A percentile compares a stretch with the other conserved stretches of the same genome.
phyloP scores from a whole-genome alignment of 2,888 invertebrate species.

The Meteorus colon region DNA sequence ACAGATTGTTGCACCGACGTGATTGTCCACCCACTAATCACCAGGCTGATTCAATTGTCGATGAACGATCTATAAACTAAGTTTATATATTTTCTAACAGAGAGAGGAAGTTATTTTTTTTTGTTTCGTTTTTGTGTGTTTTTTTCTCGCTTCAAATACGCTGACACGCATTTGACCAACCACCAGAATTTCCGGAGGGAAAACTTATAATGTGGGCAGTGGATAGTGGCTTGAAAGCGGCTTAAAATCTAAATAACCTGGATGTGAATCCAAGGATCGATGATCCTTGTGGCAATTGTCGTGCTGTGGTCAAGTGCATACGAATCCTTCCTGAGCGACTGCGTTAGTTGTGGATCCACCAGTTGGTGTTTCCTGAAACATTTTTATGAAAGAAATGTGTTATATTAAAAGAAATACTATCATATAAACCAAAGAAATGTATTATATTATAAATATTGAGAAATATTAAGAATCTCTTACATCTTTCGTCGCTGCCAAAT shows the following conservation, averaged over 20 bases:
- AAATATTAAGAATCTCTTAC: constrained; percentile 57
- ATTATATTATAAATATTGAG: constrained; percentile 27
- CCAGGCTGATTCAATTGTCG: constrained; percentile 41
- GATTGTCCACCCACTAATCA: background rate
- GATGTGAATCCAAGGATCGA: constrained; percentile 65
- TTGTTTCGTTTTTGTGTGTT: constrained; percentile 26
- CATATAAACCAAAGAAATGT: background rate
- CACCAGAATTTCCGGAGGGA: constrained; percentile 44
- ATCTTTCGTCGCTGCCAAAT: constrained; percentile 65
- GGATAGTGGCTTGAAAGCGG: constrained; percentile 59
- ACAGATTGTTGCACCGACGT: constrained; percentile 27
- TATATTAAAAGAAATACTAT: constrained; percentile 8
- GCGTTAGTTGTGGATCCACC: constrained; percentile 51
- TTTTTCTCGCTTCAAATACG: constrained; percentile 29
- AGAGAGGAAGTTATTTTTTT: constrained; percentile 47
- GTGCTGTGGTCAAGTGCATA: constrained; percentile 69
- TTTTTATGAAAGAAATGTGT: constrained; percentile 26
- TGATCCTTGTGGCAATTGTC: constrained; percentile 56
- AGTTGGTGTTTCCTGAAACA: constrained; percentile 64
- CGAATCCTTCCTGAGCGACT: constrained; percentile 68
- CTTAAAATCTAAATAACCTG: constrained; percentile 68
- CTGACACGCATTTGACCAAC: background rate
- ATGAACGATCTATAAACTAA: constrained; percentile 41
- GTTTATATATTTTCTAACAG: constrained; percentile 50
- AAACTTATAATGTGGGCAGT: constrained; percentile 69